Evolutionary conservation across 2,113 vertebrate species (phyloP).

Genomic region (Psilopogon haemacephalus): DNA sequence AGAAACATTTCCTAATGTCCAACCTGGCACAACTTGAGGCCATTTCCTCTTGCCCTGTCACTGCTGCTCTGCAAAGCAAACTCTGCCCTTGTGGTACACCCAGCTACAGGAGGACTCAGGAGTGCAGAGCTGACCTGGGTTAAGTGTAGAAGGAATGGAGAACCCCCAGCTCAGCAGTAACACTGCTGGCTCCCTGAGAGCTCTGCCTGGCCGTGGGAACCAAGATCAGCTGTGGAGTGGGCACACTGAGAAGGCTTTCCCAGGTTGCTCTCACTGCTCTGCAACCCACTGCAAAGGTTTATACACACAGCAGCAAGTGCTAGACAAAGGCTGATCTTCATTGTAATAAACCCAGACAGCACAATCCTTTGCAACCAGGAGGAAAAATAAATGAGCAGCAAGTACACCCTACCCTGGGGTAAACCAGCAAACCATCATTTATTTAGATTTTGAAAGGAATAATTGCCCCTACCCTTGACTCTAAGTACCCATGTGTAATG

Average conservation of each 20-base stretch:
- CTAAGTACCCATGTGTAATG: constrained; percentile 14
- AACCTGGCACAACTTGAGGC: no score
- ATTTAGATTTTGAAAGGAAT: constrained; percentile 53
- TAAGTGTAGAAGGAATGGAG: background rate
- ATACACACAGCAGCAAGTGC: background rate
- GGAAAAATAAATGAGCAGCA: constrained; percentile 38
- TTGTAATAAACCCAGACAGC: background rate
- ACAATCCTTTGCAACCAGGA: background rate
- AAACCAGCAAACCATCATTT: constrained; percentile 19
- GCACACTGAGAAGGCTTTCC: background rate
- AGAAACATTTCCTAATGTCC: no score
- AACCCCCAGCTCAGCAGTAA: background rate
- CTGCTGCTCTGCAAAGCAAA: background rate
- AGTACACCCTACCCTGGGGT: background rate
- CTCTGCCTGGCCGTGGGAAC: background rate
- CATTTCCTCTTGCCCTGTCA: no score
- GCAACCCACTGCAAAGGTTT: background rate
- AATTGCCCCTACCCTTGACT: constrained; percentile 51
- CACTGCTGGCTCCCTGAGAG: background rate
- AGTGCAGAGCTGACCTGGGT: background rate
- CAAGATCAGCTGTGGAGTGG: background rate
- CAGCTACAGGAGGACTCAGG: background rate
- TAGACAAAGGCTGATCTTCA: background rate
- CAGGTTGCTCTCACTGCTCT: background rate
- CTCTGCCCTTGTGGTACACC: background rate